Evolutionary conservation across 2,113 vertebrate species (phyloP), one percentile per base, ranked within the genome.

Genomic region (Camelus bactrianus): DNA sequence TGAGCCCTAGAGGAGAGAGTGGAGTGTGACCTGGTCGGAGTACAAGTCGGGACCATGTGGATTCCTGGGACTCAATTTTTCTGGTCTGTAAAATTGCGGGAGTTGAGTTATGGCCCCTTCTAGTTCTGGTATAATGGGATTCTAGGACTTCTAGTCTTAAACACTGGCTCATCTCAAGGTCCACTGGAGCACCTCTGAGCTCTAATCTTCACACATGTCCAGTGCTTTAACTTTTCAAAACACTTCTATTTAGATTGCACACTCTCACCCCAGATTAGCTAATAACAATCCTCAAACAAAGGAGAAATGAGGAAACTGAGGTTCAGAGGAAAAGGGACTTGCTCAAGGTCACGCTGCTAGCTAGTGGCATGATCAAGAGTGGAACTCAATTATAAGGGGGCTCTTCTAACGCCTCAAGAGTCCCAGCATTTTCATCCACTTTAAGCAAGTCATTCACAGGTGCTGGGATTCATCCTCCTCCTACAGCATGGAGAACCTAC

Each of bases 261-360:
- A 11, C 10, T 69, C 22, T 67, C 20, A 12, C n/a, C 38, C 38
- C 64, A 50, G 46, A 62, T 20, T 62, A 67, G 30, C 30, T 62
- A 28, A 2, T 6, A 89, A 70, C 6, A 19, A 50, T 42, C 50
- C 15, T 95, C 26, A 70, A 95, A 72, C 30, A 70, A 73, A 81
- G 13, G 38, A 81, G 62, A 69, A 42, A 75, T 1, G 30, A 89
- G n/a, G 50, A 56, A 20, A 58, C n/a, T 6, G 69, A 77, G 38
- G 67, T 26, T 95, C 58, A 52, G 85, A 62, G 35, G 42, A 28
- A 83, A 95, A 95, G 38, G 65, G 60, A 20, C 80, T 79, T 75
- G 67, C 38, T 92, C 42, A 24, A 46, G 38, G 81, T 67, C 79
- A n/a, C 2, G 9, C 65, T 73, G 67, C 26, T 77, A 65, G 54